Evolutionary conservation across 2,888 invertebrate species (phyloP).

Genomic region (Teinopalpus imperialis): DNA sequence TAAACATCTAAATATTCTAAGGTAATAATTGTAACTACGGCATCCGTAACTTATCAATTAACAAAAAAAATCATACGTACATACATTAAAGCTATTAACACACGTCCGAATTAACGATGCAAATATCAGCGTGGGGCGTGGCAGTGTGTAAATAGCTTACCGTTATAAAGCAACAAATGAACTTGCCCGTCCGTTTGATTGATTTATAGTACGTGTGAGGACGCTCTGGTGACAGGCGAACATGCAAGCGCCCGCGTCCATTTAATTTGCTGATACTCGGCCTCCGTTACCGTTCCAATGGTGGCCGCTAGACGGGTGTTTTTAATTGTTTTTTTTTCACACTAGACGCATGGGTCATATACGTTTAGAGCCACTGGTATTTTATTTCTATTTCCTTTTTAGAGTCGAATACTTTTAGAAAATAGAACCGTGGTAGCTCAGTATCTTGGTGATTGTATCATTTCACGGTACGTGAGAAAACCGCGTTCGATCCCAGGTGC

Average conservation of each 20-base stretch:
- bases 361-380: too few species aligned
- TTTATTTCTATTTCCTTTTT: too few species aligned
- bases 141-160: constrained; percentile 17
- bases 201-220: constrained; percentile 48
- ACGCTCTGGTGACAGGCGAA: constrained; percentile 40
- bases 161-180: constrained; percentile 42
- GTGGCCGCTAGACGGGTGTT: too few species aligned
- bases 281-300: constrained; percentile 22
- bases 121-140: constrained; percentile 6
- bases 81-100: not conserved
- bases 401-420: too few species aligned
- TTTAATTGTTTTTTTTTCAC: constrained; percentile 17
- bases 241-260: constrained; percentile 49
- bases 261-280: constrained; percentile 49
- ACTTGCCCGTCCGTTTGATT: constrained; percentile 47
- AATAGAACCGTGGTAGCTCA: too few species aligned
- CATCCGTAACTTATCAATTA: too few species aligned
- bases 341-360: too few species aligned
- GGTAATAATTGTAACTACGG: too few species aligned
- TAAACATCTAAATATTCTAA: too few species aligned
- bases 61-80: not conserved
- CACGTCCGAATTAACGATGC: not conserved
- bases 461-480: too few species aligned
- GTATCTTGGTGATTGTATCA: too few species aligned
- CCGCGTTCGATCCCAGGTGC: too few species aligned